A percentile compares a stretch with the other conserved stretches of the same genome.
phyloP scores from a whole-genome alignment of 2,888 invertebrate species.

The Reticulitermes lucifugus region DNA sequence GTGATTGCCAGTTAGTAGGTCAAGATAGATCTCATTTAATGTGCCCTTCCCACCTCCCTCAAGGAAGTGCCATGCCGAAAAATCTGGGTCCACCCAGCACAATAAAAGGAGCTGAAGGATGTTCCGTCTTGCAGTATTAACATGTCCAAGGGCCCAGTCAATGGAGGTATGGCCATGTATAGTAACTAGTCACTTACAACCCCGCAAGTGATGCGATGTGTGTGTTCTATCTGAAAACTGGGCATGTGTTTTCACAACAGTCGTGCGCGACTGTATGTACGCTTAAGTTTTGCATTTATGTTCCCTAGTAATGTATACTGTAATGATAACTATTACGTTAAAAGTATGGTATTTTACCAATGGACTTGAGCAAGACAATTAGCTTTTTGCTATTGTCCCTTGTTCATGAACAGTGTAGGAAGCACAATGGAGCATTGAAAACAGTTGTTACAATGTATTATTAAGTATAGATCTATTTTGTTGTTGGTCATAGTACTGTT shows the following conservation, averaged over 20 bases:
- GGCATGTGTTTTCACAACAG: slow-evolving; percentile 52
- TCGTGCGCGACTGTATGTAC: slow-evolving; percentile 49
- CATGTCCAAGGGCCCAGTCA: slow-evolving; percentile 28
- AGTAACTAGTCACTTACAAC: slow-evolving; percentile 31
- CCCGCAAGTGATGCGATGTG: slow-evolving; percentile 38
- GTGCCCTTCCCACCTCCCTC: background rate
- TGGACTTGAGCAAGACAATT: slow-evolving; percentile 33
- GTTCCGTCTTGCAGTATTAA: slow-evolving; percentile 42
- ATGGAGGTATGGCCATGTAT: slow-evolving; percentile 20
- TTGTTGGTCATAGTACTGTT: slow-evolving; percentile 49
- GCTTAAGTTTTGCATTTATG: slow-evolving; percentile 58
- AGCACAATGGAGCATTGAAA: slow-evolving; percentile 35
- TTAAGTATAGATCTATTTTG: slow-evolving; percentile 51
- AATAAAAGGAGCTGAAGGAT: background rate
- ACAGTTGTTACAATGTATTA: slow-evolving; percentile 46
- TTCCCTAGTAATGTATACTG: slow-evolving; percentile 63
- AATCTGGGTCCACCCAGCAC: background rate
- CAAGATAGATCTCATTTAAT: slow-evolving; percentile 50
- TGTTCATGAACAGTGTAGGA: slow-evolving; percentile 46
- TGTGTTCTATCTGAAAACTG: slow-evolving; percentile 46
- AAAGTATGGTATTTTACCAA: slow-evolving; percentile 54
- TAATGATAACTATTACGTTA: slow-evolving; percentile 59
- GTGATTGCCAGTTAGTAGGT: slow-evolving; percentile 46
- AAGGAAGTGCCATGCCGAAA: background rate
- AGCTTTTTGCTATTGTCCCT: slow-evolving; percentile 33